Conservation (phyloP, 1,140 invertebrate species). For the Caenorhabditis tropicalis region DNA sequence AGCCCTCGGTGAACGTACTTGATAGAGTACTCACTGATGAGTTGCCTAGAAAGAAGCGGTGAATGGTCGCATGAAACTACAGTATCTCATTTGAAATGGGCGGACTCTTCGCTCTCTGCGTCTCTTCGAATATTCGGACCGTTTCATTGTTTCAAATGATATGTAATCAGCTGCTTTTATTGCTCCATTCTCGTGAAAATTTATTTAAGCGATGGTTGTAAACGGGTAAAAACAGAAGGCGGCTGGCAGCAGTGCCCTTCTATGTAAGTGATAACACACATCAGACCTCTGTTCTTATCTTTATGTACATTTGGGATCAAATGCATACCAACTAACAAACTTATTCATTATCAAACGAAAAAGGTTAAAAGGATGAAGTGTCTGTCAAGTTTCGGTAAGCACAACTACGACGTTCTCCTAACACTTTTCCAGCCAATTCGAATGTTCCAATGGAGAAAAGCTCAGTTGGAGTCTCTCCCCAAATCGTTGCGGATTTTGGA, state of each 20-base stretch:
- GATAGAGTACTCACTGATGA: not conserved
- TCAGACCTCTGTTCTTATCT: slow-evolving; percentile 11
- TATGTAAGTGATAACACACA: slow-evolving; percentile 16
- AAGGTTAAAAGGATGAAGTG: not conserved
- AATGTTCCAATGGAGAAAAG: slow-evolving; percentile 56
- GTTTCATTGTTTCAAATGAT: not conserved
- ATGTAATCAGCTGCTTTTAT: slow-evolving; percentile 18
- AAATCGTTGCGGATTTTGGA: slow-evolving; percentile 51
- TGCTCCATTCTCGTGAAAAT: slow-evolving; percentile 27
- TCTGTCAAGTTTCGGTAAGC: not conserved
- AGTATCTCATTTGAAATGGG: not conserved
- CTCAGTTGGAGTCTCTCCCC: slow-evolving; percentile 46
- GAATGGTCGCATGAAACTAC: not conserved
- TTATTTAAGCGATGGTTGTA: slow-evolving; percentile 37
- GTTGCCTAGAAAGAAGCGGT: not conserved
- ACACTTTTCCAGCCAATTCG: slow-evolving; percentile 53
- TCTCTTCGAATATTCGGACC: not conserved
- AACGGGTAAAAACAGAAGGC: slow-evolving; percentile 35
- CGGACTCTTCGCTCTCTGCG: not conserved
- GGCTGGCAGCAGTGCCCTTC: slow-evolving; percentile 37
- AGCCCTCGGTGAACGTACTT: slow-evolving; percentile 38
- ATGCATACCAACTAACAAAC: slow-evolving; percentile 18
- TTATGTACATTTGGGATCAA: slow-evolving; percentile 42
- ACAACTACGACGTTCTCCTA: slow-evolving; percentile 52
- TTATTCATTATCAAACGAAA: not conserved